Evolutionary conservation across 2,797 vertebrate genomes (phyloP).

Genomic region (Valencia hispanica): DNA sequence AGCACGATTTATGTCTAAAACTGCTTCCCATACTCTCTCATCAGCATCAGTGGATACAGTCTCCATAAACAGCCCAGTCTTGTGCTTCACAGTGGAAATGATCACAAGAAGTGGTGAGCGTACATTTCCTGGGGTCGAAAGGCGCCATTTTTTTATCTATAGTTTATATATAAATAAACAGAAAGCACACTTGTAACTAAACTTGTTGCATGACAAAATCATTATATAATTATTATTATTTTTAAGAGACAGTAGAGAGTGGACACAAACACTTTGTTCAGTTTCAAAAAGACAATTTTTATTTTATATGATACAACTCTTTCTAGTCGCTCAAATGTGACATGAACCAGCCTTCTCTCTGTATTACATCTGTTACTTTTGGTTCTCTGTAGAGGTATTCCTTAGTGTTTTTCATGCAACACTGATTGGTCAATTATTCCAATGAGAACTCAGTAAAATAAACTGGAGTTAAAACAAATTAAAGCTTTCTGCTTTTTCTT

Average conservation of each 20-base stretch:
- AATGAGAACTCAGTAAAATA: slow-evolving; percentile 55
- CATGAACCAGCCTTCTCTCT: slow-evolving; percentile 53
- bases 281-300: slow-evolving; percentile 77
- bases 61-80: neutral
- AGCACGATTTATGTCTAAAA: no score
- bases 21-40: no score
- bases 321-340: slow-evolving; percentile 71
- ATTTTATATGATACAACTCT: slow-evolving; percentile 84
- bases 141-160: neutral
- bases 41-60: neutral
- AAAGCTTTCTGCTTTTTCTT: slow-evolving; percentile 8
- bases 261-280: slow-evolving; percentile 6
- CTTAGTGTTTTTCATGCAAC: slow-evolving; percentile 77
- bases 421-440: slow-evolving; percentile 47
- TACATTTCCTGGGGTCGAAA: neutral
- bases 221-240: no score
- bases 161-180: neutral
- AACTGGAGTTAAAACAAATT: slow-evolving; percentile 15
- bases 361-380: slow-evolving; percentile 43
- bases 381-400: slow-evolving; percentile 68
- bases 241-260: neutral
- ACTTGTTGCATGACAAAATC: slow-evolving; percentile 1
- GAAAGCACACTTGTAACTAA: neutral
- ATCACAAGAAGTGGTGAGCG: neutral
- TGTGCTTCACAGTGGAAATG: neutral